Evolutionary conservation across 2,888 invertebrate species (phyloP), one percentile per base, ranked within the genome.

Genomic region (Sinhomidia bicolor): DNA sequence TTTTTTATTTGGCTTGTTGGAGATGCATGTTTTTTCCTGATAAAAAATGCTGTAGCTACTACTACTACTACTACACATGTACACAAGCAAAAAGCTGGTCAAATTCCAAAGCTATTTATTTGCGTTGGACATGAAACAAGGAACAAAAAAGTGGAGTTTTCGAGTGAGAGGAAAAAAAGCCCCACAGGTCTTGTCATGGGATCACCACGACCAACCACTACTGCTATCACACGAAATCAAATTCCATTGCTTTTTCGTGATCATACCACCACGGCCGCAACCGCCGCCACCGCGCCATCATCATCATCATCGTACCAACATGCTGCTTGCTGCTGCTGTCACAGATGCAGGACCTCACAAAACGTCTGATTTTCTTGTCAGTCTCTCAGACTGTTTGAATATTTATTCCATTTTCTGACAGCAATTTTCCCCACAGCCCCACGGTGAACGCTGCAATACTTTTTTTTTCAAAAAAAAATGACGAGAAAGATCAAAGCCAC

Each of bases 121-220:
- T 51, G n/a, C n/a, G 17, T 51, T 51, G 51, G 51, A 51, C 51
- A 51, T n/a, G n/a, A 51, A 20, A 68, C 12, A 68, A 41, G 2
- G 32, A 54, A 54, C 9, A 26, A 60, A 79, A 29, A 51, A 17
- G n/a, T 51, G 5, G 12, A 51, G 51, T n/a, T n/a, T n/a, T n/a
- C n/a, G 60, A 71, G 20, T 29, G 29, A 14, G 29, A 32, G 41
- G 26, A 62, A 20, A 57, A 85, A 85, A 85, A 68, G 78, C 85
- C 85, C 85, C 79, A 85, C 68, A 85, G 85, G 85, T 79, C 85
- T 79, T 85, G 85, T 79, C 85, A 85, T 65, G 78, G 79, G 79
- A 85, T 85, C 68, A 76, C 26, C 23, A 9, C 57, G 17, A 57
- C 57, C 29, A 71, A 36, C 20, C 26, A 32, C 79, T 57, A 44